Evolutionary conservation across 2,113 vertebrate species (phyloP), one percentile per base, ranked within the genome.

Genomic region (Dermatemys mawii): DNA sequence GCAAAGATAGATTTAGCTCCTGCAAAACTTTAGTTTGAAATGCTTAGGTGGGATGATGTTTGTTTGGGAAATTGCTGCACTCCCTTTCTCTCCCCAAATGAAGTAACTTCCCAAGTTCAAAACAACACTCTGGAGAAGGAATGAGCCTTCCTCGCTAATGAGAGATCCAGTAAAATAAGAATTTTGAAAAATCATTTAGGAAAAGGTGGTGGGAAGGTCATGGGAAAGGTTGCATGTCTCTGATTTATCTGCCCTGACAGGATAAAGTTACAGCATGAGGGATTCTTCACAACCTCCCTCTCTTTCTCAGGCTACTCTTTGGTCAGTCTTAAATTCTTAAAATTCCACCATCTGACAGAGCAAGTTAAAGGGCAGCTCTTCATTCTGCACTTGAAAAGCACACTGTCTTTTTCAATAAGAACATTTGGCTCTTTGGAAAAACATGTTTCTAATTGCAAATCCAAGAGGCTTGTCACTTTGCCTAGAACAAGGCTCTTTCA

Each of bases 191-290:
- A 87, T 81, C 14, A 35, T 94, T 11, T 79, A 91, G 67, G 87
- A 86, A 83, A 85, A 95, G 87, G 90, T 94, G 83, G 48, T 92
- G 14, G 89, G 86, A 94, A 95, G 92, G 97, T 98, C 98, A 93
- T 98, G 98, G 96, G 98, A 99, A 98, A 98, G 93, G 94, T 83
- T 97, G 81, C 84, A 84, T 78, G 85, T 94, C 82, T 92, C 93
- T 97, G 95, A 95, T 97, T 98, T 98, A 93, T 98, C 92, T 92
- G 94, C 97, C 97, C 96, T 38, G 10, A 92, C 96, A 94, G 96
- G 96, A 84, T 98, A 84, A 97, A 95, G 97, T 98, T 99, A 98
- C 98, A 96, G 83, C 84, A 70, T 3, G 67, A 95, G 95, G 95
- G 97, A 97, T 97, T 98, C 97, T 97, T 96, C 90, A 54, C 75